A percentile compares a stretch with the other conserved stretches of the same genome.
phyloP scores from a whole-genome alignment of 2,113 vertebrate species.

The Chaetorhynchus papuensis region DNA sequence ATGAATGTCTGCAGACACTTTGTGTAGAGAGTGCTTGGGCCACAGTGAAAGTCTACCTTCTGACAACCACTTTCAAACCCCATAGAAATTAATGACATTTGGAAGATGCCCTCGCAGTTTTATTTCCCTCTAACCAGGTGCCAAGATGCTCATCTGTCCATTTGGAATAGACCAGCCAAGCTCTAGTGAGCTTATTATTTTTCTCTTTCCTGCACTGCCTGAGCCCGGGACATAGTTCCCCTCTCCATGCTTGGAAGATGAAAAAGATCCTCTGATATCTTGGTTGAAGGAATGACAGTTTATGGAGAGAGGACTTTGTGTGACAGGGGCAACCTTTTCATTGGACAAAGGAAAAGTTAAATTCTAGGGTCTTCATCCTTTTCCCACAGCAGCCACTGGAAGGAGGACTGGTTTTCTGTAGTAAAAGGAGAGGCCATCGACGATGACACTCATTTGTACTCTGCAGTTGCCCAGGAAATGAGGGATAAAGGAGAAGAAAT shows the following conservation, averaged over 20 bases:
- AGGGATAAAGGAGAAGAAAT: neutral
- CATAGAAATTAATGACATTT: neutral
- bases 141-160: neutral
- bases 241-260: neutral
- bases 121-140: neutral
- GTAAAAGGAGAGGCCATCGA: neutral
- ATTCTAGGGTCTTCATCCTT: neutral
- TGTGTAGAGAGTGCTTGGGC: neutral
- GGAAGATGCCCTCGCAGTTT: rapidly evolving
- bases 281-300: neutral
- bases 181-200: neutral
- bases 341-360: neutral
- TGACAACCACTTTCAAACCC: neutral
- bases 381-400: neutral
- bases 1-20: neutral
- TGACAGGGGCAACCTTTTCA: neutral
- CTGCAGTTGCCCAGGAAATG: neutral
- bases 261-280: neutral
- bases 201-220: neutral
- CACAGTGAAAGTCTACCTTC: neutral
- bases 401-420: neutral
- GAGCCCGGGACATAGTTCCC: neutral
- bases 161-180: neutral
- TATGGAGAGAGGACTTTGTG: neutral
- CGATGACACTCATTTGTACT: neutral